A percentile compares a stretch with the other conserved stretches of the same genome.
Evolutionary conservation across 2,113 vertebrate species (phyloP).

Genomic region (Stictonetta naevosa): DNA sequence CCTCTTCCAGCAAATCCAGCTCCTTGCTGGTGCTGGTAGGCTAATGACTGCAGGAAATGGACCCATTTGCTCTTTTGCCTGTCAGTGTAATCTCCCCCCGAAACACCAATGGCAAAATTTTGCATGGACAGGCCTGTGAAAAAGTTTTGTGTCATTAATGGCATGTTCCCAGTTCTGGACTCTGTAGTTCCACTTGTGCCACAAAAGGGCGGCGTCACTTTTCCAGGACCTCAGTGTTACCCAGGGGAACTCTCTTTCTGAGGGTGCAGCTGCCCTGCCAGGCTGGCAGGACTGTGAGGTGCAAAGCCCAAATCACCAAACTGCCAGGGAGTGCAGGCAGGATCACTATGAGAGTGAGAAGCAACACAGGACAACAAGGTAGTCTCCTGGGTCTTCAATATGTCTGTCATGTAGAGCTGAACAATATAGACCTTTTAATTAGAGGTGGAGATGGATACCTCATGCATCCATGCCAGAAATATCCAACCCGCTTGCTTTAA

Average conservation of each 20-base stretch:
- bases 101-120: not conserved
- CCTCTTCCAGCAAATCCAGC: not conserved
- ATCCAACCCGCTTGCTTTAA: constrained; percentile 57
- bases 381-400: constrained; percentile 3
- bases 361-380: not conserved
- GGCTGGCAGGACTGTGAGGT: not conserved
- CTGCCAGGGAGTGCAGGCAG: not conserved
- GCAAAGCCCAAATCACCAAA: not conserved
- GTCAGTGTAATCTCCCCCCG: not conserved
- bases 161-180: not conserved
- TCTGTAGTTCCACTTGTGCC: not conserved
- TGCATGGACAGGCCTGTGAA: not conserved
- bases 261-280: not conserved
- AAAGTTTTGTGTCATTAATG: accelerated
- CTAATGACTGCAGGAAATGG: not conserved
- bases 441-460: constrained; percentile 57
- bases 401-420: constrained; percentile 22
- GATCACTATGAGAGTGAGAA: not conserved
- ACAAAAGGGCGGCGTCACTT: not conserved
- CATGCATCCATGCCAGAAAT: constrained; percentile 59
- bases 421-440: constrained; percentile 67
- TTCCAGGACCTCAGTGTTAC: not conserved
- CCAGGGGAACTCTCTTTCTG: not conserved
- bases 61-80: not conserved
- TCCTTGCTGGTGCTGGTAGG: not conserved